A percentile compares a stretch with the other conserved stretches of the same genome.
These are phyloP conservation scores for Macrochelys suwanniensis DNA, from an alignment of 2,797 vertebrate genomes.

Conservation along the genomic window DNA sequence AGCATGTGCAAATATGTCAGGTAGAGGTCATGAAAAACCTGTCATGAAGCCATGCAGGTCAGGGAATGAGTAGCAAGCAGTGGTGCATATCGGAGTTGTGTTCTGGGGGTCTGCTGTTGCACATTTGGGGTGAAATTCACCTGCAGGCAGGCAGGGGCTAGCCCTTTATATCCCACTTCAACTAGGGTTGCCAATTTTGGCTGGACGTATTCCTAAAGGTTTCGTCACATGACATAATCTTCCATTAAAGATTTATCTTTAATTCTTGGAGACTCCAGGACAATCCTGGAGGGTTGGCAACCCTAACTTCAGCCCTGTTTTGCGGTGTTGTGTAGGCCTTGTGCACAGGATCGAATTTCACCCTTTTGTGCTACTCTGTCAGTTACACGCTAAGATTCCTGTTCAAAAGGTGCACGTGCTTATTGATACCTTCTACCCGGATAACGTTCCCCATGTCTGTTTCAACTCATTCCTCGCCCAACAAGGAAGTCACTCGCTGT, in stretches of 20 bases:
- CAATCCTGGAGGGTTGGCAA: no score
- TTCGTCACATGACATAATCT: no score
- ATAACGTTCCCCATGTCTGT: neutral
- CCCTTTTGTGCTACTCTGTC: neutral
- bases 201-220: no score
- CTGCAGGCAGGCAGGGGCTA: neutral
- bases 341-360: neutral
- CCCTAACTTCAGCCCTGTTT: neutral
- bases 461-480: constrained; percentile 31
- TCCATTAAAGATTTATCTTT: no score
- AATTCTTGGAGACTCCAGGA: no score
- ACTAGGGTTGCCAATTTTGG: no score
- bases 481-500: constrained; percentile 39
- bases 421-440: neutral
- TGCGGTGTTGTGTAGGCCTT: neutral
- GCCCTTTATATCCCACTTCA: neutral
- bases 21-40: neutral
- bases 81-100: neutral
- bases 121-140: neutral
- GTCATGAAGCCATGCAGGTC: neutral
- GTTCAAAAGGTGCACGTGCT: fast-evolving
- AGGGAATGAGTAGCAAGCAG: neutral
- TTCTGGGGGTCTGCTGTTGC: neutral
- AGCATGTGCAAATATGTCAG: neutral
- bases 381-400: neutral